Conservation (phyloP, 23 tunicate genomes). For the Halocynthia aurantium region DNA sequence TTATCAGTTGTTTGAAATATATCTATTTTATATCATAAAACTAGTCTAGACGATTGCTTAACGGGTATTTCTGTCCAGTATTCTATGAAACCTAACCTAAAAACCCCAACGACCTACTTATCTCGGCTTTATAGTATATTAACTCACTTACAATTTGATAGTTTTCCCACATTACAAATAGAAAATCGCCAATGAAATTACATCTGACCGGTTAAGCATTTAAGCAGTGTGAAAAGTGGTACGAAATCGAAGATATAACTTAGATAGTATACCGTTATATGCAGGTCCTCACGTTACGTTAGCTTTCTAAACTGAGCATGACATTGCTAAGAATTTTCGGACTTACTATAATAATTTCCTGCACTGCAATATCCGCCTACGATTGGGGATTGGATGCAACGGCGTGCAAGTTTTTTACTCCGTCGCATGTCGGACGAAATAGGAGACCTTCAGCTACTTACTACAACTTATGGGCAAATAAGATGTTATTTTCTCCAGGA, state of each 20-base stretch:
- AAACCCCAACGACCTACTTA: too few relatives aligned
- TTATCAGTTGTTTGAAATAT: too few relatives aligned
- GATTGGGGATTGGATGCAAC: conserved; percentile 8
- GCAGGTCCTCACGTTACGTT: neutral
- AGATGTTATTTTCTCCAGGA: conserved; percentile 20
- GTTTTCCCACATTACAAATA: too few relatives aligned
- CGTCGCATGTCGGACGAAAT: conserved; percentile 20
- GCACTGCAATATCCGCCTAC: neutral
- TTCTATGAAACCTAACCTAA: too few relatives aligned
- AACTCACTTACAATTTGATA: too few relatives aligned
- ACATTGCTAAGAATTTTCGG: too few relatives aligned
- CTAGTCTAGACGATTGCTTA: too few relatives aligned
- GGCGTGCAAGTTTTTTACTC: conserved; percentile 21
- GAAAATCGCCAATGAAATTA: too few relatives aligned
- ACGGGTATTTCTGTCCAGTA: too few relatives aligned
- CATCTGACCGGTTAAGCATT: neutral
- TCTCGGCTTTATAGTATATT: too few relatives aligned
- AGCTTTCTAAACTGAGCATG: too few relatives aligned
- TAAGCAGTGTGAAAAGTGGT: neutral
- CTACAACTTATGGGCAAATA: conserved; percentile 6
- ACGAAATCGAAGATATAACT: neutral
- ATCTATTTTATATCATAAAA: too few relatives aligned
- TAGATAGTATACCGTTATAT: neutral
- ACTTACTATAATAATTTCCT: neutral
- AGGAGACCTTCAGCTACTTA: conserved; percentile 7